Evolutionary conservation across 2,113 vertebrate genomes (phyloP).

Genomic region (Pterocles orientalis): DNA sequence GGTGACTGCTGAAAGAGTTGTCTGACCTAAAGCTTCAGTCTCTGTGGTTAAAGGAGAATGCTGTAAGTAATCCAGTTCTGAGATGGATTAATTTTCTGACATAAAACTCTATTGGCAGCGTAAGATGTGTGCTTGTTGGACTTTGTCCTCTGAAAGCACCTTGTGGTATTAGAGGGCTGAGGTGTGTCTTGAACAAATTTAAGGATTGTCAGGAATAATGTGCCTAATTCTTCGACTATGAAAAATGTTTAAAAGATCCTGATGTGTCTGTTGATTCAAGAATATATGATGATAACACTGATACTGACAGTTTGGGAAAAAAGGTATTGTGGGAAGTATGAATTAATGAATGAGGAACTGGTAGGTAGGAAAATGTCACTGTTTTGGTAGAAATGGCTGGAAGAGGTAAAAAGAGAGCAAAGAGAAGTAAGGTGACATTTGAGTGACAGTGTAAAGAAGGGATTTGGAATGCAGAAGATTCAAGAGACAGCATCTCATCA

Average conservation of each 20-base stretch:
- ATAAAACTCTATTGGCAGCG: not conserved
- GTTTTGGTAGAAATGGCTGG: not conserved
- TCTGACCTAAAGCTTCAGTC: not conserved
- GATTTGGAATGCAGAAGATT: conserved; percentile 2
- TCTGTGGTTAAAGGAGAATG: not conserved
- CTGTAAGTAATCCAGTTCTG: not conserved
- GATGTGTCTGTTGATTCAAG: not conserved
- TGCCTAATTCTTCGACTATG: not conserved
- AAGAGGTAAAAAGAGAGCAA: not conserved
- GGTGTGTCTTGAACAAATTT: not conserved
- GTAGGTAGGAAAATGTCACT: not conserved
- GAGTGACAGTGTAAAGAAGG: conserved; percentile 20
- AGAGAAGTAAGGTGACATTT: not conserved
- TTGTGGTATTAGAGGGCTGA: not conserved
- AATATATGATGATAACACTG: not conserved
- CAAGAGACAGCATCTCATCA: not conserved
- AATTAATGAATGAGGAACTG: not conserved
- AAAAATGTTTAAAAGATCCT: not conserved
- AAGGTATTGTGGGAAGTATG: not conserved
- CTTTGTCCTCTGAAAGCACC: not conserved
- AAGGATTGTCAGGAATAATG: not conserved
- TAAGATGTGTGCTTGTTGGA: not conserved
- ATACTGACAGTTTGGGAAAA: not conserved
- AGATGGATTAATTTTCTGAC: not conserved
- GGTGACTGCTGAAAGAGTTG: not conserved